These are phyloP conservation scores for Mesembrinibis cayennensis DNA, from an alignment of 2,113 vertebrate genomes.

Conservation along the genomic window DNA sequence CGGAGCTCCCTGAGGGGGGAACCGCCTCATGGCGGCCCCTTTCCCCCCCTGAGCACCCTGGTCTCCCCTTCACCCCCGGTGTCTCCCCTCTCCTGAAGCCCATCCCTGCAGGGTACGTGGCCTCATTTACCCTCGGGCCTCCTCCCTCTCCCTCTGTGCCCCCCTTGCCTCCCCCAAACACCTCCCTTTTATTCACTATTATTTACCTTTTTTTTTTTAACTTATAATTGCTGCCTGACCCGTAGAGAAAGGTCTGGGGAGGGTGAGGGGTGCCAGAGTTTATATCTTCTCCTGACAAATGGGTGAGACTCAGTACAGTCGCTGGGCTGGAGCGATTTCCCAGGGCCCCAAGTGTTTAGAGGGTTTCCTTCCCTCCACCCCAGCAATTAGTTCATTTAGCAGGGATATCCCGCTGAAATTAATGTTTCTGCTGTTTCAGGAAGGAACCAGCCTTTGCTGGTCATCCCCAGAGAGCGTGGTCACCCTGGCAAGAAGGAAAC, in stretches of 20 bases:
- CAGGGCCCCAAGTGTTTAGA: not conserved
- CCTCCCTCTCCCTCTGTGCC: no score
- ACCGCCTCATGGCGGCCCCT: no score
- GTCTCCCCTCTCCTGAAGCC: not conserved
- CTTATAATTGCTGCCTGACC: not conserved
- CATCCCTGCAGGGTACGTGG: not conserved
- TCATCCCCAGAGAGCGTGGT: rapidly evolving
- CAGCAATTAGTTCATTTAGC: rapidly evolving
- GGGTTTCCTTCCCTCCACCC: not conserved
- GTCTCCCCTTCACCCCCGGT: rapidly evolving
- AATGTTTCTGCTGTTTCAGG: not conserved
- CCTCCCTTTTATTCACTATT: not conserved
- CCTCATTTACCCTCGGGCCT: not conserved
- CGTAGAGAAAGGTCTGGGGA: not conserved
- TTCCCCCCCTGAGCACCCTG: rapidly evolving
- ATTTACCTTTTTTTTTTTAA: not conserved
- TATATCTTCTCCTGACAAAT: not conserved
- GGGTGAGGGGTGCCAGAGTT: not conserved
- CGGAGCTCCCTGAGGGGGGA: no score
- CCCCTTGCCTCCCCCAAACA: no score
- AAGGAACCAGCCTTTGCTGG: not conserved
- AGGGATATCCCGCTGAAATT: not conserved
- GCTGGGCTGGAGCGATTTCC: rapidly evolving
- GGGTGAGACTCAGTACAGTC: rapidly evolving
- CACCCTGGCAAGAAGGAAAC: not conserved